Evolutionary conservation across 2,797 vertebrate species (phyloP).

Genomic region (Rhinoraja longicauda): DNA sequence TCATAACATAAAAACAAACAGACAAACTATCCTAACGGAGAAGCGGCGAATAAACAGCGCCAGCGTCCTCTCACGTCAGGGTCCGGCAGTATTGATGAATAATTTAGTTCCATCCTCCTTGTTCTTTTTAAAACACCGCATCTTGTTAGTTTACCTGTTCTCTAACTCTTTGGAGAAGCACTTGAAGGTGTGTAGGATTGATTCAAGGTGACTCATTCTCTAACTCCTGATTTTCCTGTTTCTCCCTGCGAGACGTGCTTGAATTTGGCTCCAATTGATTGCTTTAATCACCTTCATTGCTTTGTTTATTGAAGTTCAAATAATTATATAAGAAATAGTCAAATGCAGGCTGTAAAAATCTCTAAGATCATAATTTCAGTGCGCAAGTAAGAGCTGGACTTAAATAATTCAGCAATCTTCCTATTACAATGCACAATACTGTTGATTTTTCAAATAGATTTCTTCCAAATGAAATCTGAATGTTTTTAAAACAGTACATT

Average conservation of each 20-base stretch:
- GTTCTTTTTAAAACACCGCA: background rate
- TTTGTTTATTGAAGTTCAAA: background rate
- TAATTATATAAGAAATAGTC: background rate
- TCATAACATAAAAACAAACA: too few relatives aligned
- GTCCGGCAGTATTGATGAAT: too few relatives aligned
- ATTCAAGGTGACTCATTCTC: background rate
- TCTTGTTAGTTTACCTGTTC: background rate
- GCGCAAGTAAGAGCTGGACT: slow-evolving; percentile 21
- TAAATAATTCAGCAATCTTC: slow-evolving; percentile 5
- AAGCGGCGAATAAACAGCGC: too few relatives aligned
- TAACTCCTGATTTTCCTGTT: background rate
- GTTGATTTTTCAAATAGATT: slow-evolving; percentile 5
- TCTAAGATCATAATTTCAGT: background rate
- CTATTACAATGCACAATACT: background rate
- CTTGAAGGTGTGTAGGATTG: background rate
- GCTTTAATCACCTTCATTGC: background rate
- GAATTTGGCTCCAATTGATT: background rate
- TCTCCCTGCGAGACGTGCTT: background rate
- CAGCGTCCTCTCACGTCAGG: too few relatives aligned
- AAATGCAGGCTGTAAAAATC: background rate
- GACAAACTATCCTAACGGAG: too few relatives aligned
- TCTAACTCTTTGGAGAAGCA: background rate
- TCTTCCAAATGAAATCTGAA: background rate
- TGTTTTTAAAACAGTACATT: slow-evolving; percentile 15
- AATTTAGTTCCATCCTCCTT: background rate